These are phyloP conservation scores for Regulus satrapa DNA, from an alignment of 2,113 vertebrate genomes.

Conservation along the genomic window DNA sequence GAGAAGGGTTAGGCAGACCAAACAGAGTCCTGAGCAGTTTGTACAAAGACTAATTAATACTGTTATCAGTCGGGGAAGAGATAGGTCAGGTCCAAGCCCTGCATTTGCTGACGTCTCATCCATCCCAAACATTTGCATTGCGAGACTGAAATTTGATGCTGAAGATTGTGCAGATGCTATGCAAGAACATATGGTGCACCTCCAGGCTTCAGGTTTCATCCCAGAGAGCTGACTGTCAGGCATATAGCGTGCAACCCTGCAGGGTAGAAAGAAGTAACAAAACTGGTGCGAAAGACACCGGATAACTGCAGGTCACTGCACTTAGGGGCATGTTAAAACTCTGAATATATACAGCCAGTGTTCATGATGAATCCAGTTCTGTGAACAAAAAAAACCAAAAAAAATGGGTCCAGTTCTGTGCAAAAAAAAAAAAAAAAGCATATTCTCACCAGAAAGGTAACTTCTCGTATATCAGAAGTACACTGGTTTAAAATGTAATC, in stretches of 20 bases:
- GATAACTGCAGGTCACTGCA: background rate
- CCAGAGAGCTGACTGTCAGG: background rate
- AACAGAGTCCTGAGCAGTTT: background rate
- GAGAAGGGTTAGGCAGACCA: background rate
- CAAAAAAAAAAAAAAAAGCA: background rate
- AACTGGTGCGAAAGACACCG: background rate
- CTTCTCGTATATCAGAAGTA: background rate
- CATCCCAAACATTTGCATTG: background rate
- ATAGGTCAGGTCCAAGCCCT: background rate
- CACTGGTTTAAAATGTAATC: background rate
- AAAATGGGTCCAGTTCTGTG: background rate
- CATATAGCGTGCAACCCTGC: background rate
- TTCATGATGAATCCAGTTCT: background rate
- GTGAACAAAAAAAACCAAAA: too few relatives aligned
- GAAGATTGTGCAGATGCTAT: background rate
- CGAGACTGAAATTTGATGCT: background rate
- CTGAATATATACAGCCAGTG: background rate
- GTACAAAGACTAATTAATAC: rapidly evolving
- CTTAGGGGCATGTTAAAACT: background rate
- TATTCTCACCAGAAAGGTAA: background rate
- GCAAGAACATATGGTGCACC: background rate
- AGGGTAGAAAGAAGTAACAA: background rate
- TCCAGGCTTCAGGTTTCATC: background rate
- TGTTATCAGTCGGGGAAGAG: background rate
- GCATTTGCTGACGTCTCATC: background rate